Evolutionary conservation across 2,888 invertebrate species (phyloP), one percentile per base, ranked within the genome.

Genomic region (Dysmachus trigonus): DNA sequence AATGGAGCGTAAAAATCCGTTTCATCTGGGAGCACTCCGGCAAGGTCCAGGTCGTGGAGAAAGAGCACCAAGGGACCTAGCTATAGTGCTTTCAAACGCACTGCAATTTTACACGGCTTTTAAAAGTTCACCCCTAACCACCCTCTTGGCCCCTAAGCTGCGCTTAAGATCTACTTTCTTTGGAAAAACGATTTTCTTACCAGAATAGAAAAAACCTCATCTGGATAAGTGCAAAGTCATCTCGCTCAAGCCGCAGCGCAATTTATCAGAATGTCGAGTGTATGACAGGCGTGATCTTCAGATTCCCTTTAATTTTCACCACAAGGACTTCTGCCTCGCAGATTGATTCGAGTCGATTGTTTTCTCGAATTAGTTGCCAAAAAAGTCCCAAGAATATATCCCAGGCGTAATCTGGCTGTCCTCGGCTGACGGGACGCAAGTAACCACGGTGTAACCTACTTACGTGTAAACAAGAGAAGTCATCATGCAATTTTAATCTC

Each of bases 1-100:
- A 51, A 47, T 62, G 62, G 53, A 77, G 77, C 47, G 47, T 41
- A 47, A 77, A 77, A 77, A 47, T 47, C 77, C 76, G n/a, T 77
- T 77, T 77, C 77, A 77, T 77, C 30, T 13, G 6, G 3, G n/a
- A 8, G 47, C 77, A 47, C 27, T 27, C 13, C 7, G 62, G 47
- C 22, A 1, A 15, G 6, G 22, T 51, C 22, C 2, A 15, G 6
- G 22, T 51, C 27, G 7, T 15, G 13, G 27, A 31, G 30, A 4
- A 33, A 7, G 62, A 22, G 22, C 27, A 62, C 41, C 31, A 6
- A 35, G 38, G 13, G 76, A 38, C 76, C 15, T 22, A 8, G 73
- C 62, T 30, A n/a, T n/a, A 33, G 33, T 5, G 15, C 31, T 73
- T 73, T 73, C 47, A 77, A 41, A 47, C 47, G 22, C 47, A 77